Conservation (phyloP, 2,113 vertebrate genomes). For the Empidonax alnorum region DNA sequence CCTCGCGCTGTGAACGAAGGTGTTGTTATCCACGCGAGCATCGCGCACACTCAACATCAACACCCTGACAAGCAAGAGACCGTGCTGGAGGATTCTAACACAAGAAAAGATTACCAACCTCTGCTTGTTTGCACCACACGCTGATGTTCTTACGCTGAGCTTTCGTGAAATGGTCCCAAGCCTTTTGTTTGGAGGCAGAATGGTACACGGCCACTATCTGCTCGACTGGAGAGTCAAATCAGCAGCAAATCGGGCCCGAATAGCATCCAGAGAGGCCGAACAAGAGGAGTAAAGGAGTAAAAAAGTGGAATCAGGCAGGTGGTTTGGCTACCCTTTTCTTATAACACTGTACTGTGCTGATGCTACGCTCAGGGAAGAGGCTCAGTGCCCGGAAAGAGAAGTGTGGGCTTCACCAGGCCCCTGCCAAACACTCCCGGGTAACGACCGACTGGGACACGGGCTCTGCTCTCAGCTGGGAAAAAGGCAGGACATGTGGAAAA, state of each 20-base stretch:
- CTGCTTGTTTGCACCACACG: slow-evolving; percentile 97
- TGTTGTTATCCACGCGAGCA: slow-evolving; percentile 26
- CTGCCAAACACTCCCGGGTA: accelerated
- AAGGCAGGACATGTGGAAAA: not conserved
- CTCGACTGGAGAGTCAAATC: slow-evolving; percentile 88
- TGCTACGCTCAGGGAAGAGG: not conserved
- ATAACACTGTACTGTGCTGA: slow-evolving; percentile 27
- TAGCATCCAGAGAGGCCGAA: slow-evolving; percentile 85
- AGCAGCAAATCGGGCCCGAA: slow-evolving; percentile 78
- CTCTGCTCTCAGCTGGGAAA: not conserved
- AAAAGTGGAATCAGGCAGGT: slow-evolving; percentile 89
- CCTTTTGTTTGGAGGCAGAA: slow-evolving; percentile 99
- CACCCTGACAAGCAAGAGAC: slow-evolving; percentile 69
- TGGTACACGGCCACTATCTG: slow-evolving; percentile 99
- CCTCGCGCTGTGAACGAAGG: slow-evolving; percentile 57
- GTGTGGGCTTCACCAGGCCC: not conserved
- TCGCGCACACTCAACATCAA: slow-evolving; percentile 65
- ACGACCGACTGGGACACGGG: accelerated
- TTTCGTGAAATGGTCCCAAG: slow-evolving; percentile 99
- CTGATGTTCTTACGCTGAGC: slow-evolving; percentile 99
- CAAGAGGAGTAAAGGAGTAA: slow-evolving; percentile 91
- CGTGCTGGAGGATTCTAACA: slow-evolving; percentile 47
- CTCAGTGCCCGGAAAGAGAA: not conserved
- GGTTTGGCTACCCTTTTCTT: slow-evolving; percentile 67
- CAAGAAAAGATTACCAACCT: slow-evolving; percentile 88